Conservation (phyloP, 2,888 invertebrate genomes). For the Drosophila sordidapex region DNA sequence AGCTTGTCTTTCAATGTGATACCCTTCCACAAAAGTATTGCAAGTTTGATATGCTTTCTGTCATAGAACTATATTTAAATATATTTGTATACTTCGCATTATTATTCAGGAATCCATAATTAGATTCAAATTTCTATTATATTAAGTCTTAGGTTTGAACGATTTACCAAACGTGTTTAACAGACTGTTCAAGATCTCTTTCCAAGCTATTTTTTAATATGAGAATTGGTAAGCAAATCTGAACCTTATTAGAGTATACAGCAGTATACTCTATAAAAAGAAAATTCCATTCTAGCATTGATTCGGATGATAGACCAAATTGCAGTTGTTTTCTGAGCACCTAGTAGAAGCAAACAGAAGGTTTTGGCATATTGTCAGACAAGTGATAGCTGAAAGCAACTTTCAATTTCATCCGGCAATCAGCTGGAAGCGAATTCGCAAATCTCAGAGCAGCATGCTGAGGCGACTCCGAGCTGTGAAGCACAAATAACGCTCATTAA, state of each 20-base stretch:
- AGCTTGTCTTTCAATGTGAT: slow-evolving; percentile 42
- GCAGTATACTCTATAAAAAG: background rate
- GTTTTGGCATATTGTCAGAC: slow-evolving; percentile 69
- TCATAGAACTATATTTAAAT: background rate
- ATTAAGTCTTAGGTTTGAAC: background rate
- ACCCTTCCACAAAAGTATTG: slow-evolving; percentile 14
- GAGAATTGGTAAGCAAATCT: background rate
- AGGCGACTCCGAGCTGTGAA: slow-evolving; percentile 4
- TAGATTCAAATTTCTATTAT: background rate
- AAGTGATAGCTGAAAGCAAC: slow-evolving; percentile 61
- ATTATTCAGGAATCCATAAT: background rate
- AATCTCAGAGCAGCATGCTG: slow-evolving; percentile 13
- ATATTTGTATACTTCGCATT: background rate
- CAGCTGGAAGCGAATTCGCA: slow-evolving; percentile 26
- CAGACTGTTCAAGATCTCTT: background rate
- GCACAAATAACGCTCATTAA: slow-evolving; percentile 37
- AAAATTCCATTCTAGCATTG: slow-evolving; percentile 9
- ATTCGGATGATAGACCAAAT: slow-evolving; percentile 26
- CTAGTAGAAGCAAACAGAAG: slow-evolving; percentile 59
- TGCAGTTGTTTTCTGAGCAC: slow-evolving; percentile 60
- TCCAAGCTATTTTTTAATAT: background rate
- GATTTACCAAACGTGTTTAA: background rate
- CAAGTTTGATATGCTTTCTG: background rate
- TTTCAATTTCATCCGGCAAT: slow-evolving; percentile 60
- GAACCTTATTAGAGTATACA: slow-evolving; percentile 18